Base-by-base conservation (phyloP, 1,140 invertebrate species). In the Atta colombica region DNA sequence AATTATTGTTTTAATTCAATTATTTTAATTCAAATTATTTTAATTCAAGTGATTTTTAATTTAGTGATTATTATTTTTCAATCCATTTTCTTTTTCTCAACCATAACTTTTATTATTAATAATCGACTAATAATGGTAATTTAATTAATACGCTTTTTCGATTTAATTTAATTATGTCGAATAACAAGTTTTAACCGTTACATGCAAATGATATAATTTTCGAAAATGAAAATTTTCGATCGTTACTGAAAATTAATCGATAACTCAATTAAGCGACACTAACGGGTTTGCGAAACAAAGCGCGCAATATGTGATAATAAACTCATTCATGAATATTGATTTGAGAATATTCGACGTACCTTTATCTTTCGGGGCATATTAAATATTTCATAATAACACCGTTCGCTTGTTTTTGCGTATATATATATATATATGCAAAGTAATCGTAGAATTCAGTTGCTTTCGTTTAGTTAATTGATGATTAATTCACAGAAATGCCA, bases 181-280 rank as follows among this genome's bases (percentile, higher is more conserved):
- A 39, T 39, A 39, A 39, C 35, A 35, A 65, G 31, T 65, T 65
- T 65, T 35, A 63, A 31, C 61, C 16, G 14, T 31, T 35, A 31
- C 7, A 31, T 65, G 61, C 16, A 65, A 65, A 65, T 65, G 10
- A 65, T 65, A 31, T 35, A 65, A 65, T 65, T 14, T 12, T 60
- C 28, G n/a, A n/a, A n/a, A n/a, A 35, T n/a, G 31, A 66, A 66
- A 66, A 35, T 63, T 63, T 63, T 63, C 61, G 2, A 63, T 63
- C 25, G 12, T 65, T 65, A 65, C 28, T 7, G 18, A 39, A 68
- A 39, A 68, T 68, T 68, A 68, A 45, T 68, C n/a, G 65, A 21
- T 45, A 45, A 45, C 65, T 68, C 35, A 45, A 45, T 45, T 45
- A 45, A 68, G 35, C 35, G 65, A 68, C n/a, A n/a, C 35, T 21